Conservation (phyloP, 2,888 invertebrate genomes). For the Ctenicera cuprea region DNA sequence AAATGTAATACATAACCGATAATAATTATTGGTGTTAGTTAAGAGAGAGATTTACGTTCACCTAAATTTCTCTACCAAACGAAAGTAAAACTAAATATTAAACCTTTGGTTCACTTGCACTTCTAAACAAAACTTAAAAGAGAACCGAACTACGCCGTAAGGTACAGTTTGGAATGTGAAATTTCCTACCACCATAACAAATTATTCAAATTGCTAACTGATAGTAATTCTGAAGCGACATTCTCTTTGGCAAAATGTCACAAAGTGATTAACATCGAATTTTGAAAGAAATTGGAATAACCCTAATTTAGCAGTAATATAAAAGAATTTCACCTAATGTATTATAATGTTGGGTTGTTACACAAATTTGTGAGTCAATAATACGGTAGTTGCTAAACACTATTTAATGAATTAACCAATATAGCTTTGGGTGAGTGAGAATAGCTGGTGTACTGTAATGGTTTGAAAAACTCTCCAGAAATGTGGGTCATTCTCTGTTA, state of each 20-base stretch:
- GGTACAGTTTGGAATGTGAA: too few relatives aligned
- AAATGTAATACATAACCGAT: too few relatives aligned
- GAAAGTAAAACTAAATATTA: too few relatives aligned
- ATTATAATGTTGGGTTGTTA: conserved; percentile 8
- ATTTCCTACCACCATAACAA: too few relatives aligned
- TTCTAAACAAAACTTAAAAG: too few relatives aligned
- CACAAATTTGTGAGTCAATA: conserved; percentile 25
- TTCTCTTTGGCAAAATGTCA: background rate
- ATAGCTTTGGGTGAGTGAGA: conserved; percentile 32
- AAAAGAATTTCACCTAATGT: conserved; percentile 13
- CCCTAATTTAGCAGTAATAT: background rate
- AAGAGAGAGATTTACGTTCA: too few relatives aligned
- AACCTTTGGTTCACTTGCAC: too few relatives aligned
- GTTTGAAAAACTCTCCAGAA: conserved; percentile 24
- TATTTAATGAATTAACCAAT: conserved; percentile 39
- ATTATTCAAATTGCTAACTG: too few relatives aligned
- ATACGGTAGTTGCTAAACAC: conserved; percentile 16
- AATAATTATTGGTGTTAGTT: too few relatives aligned
- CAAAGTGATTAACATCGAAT: background rate
- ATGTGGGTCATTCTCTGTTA: conserved; percentile 42
- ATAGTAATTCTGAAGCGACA: too few relatives aligned
- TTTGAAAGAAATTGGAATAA: background rate
- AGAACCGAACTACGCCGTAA: too few relatives aligned
- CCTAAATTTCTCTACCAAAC: too few relatives aligned
- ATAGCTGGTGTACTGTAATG: conserved; percentile 26